Base-by-base conservation (phyloP, 2,113 vertebrate species). In the Paedocypris sp. region DNA sequence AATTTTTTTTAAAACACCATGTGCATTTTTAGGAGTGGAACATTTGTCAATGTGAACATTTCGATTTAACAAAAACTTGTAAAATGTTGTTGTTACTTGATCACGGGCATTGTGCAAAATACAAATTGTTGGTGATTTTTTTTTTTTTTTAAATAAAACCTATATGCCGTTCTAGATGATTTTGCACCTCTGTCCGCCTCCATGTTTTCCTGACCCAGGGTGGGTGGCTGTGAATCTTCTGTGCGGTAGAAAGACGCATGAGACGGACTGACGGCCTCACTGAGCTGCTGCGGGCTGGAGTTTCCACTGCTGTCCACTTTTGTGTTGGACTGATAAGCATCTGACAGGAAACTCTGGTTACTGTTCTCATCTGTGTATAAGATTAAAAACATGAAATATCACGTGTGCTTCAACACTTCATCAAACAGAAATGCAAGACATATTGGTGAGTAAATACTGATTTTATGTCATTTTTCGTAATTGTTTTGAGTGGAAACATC, bases 321-420 rank as follows among this genome's bases (percentile, higher is more conserved):
- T 33, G 54, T 62, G 58, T 68, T 72, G 48, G 91, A 82, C 60
- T 91, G 94, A 73, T 92, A 97, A 33, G 88, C 86, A 0, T 98
- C 95, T 0, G 94, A 97, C 72, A 94, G 72, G 16, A 93, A 98
- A 70, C 95, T 98, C 87, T 95, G 94, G 79, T 97, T 98, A 83
- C 95, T 98, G 77, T 91, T 98, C 77, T 98, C 95, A 83, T 98
- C 95, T 98, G 80, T 50, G n/a, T 78, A 76, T 26, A 10, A 33
- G 67, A 22, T 2, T 7, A 53, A 13, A 38, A 10, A 32, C 3
- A 38, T 35, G 18, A 57, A 46, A 12, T 22, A 6, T 28, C 13
- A 38, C 9, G 19, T 13, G 33, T 13, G 43, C 15, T 25, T 7
- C n/a, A 15, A n/a, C 26, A 26, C 42, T 9, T 46, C 22, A 26